Evolutionary conservation across 2,797 vertebrate genomes (phyloP), one percentile per base, ranked within the genome.

Genomic region (Chelon auratus): DNA sequence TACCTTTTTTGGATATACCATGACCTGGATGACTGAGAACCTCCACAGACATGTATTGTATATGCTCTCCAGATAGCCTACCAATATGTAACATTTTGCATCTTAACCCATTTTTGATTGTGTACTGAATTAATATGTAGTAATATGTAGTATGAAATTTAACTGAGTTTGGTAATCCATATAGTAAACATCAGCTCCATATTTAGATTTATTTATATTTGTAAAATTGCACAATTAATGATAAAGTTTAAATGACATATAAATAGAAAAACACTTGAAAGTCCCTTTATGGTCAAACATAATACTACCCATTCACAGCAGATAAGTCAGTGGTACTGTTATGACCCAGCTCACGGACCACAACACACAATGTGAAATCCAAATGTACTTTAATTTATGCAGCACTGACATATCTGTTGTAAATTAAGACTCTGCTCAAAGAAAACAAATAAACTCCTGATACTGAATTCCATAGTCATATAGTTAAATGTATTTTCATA

Each of bases 401-500:
- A 30, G 30, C 30, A 30, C 6, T 30, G 30, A 30, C 30, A 30
- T 30, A 30, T 30, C 30, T 6, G 4, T 37, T 82, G 80, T 80
- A 74, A 70, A 69, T 68, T 30, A 78, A 82, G 76, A 88, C 56
- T 84, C 60, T 77, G 77, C 50, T 72, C 62, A 65, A 80, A 81
- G 72, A 81, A 83, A 62, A 78, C 58, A 78, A 82, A 76, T 77
- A 63, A 86, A 33, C 30, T 26, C 24, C 3, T 26, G 24, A 86
- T 75, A 88, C 69, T 86, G 60, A 87, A 75, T 75, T 91, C 75
- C 84, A 85, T 81, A 88, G 80, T 83, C 78, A 81, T 82, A 78
- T 55, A 80, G 37, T 68, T 76, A 72, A 75, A 79, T 80, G 30
- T 65, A 9, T 57, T 67, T 62, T 24, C 52, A 60, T 75, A 62